Conservation (phyloP, 64 coral and sea anemone genomes). For the Montipora cactus region DNA sequence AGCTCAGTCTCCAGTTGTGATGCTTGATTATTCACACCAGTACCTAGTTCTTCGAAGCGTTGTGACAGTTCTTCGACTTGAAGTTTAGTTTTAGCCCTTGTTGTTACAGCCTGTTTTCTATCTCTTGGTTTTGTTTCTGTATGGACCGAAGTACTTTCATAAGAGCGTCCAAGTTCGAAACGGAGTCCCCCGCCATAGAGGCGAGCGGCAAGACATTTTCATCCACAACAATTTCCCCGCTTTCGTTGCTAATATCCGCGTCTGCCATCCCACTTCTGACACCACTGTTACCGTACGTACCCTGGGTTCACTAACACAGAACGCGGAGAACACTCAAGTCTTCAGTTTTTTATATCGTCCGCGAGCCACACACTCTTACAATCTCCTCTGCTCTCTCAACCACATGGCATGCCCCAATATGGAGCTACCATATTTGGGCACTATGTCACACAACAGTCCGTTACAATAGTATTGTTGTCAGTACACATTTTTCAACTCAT, state of each 20-base stretch:
- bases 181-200: not conserved
- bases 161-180: not conserved
- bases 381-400: too few relatives aligned
- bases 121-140: not conserved
- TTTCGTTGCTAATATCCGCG: not conserved
- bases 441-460: too few relatives aligned
- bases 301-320: too few relatives aligned
- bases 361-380: too few relatives aligned
- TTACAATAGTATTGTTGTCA: too few relatives aligned
- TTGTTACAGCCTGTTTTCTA: not conserved
- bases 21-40: not conserved
- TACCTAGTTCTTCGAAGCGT: not conserved
- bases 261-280: not conserved
- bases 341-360: too few relatives aligned
- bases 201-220: not conserved
- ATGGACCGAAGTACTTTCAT: conserved; percentile 7
- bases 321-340: too few relatives aligned
- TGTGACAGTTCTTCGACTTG: not conserved
- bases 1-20: conserved; percentile 1
- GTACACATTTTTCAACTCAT: too few relatives aligned
- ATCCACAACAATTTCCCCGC: not conserved
- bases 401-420: too few relatives aligned
- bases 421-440: too few relatives aligned
- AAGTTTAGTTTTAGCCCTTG: not conserved
- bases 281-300: not conserved